Evolutionary conservation across 2,797 vertebrate genomes (phyloP), one percentile per base, ranked within the genome.

Genomic region (Phrynocephalus forsythii): DNA sequence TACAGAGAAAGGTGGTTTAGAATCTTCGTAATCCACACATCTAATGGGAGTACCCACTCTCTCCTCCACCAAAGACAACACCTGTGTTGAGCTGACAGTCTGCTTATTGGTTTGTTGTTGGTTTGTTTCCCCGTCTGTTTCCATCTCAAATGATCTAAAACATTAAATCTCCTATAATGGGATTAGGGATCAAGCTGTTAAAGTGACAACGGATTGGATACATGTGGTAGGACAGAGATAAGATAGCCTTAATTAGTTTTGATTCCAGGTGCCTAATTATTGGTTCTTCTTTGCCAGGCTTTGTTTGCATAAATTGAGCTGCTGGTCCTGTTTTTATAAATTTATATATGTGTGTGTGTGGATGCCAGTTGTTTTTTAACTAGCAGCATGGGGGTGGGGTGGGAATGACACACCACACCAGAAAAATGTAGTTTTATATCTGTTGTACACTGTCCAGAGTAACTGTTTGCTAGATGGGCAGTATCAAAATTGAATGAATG

Each of bases 191-290:
- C 33, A 22, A 1, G 6, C 78, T 73, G 68, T 81, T 81, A 0
- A 11, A 10, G 78, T 84, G 88, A 83, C 20, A 63, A 83, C 38
- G 89, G n/a, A 80, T 3, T 20, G 56, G n/a, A 4, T 6, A 0
- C 20, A 6, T 1, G 3, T 50, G 79, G 82, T 13, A 73, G 30
- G 38, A 8, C 76, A 85, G 26, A 75, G 68, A 30, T 56, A 72
- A 82, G 52, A 6, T 83, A 82, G 1, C 69, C 77, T 84, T 90
- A 90, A 83, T 86, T 76, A 89, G 75, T 83, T 84, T 84, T 89
- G 89, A 1, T 88, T 33, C n/a, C 83, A 60, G 52, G 48, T 91
- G 86, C 76, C 68, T 92, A 69, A 83, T 91, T 82, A 91, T 71
- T 13, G n/a, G 79, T 75, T 63, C 18, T 26, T 44, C 52, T 67